These are phyloP conservation scores for Sanderia malayensis DNA, from an alignment of 30 jellyfish, hydroid and myxozoan genomes.

Conservation along the genomic window DNA sequence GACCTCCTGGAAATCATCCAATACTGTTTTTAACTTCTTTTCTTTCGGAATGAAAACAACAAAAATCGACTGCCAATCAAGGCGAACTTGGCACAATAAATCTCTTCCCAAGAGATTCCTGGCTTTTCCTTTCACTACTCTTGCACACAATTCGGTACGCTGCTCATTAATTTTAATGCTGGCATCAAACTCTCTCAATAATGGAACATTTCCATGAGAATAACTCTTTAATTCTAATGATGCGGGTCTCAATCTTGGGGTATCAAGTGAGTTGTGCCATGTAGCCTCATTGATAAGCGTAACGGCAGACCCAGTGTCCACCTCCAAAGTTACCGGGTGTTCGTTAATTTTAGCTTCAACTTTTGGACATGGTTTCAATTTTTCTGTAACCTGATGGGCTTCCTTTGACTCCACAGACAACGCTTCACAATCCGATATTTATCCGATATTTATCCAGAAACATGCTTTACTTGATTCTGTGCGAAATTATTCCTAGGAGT, in stretches of 20 bases:
- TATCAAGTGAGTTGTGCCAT: constrained; percentile 57
- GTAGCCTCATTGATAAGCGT: constrained; percentile 61
- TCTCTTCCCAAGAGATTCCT: constrained; percentile 66
- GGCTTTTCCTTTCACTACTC: constrained; percentile 62
- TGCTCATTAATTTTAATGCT: constrained; percentile 52
- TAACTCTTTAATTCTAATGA: constrained; percentile 48
- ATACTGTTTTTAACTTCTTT: constrained; percentile 18
- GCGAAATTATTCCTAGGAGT: constrained; percentile 39
- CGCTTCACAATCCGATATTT: constrained; percentile 40
- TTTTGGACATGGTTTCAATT: constrained; percentile 19
- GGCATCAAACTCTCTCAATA: constrained; percentile 43
- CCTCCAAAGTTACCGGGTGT: constrained; percentile 48
- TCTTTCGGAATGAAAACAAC: constrained; percentile 43
- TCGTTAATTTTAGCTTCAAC: constrained; percentile 32
- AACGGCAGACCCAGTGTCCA: constrained; percentile 57
- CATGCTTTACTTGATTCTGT: constrained; percentile 56
- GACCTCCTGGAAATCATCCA: constrained; percentile 44
- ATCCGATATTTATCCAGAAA: constrained; percentile 53
- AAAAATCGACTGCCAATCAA: constrained; percentile 61
- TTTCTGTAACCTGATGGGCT: constrained; percentile 32
- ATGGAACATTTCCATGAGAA: constrained; percentile 57
- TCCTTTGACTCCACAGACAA: constrained; percentile 52
- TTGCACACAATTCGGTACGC: constrained; percentile 30
- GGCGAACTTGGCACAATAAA: constrained; percentile 49
- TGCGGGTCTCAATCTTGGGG: constrained; percentile 47